Evolutionary conservation across 2,113 vertebrate species (phyloP), one percentile per base, ranked within the genome.

Genomic region (Pogona vitticeps): DNA sequence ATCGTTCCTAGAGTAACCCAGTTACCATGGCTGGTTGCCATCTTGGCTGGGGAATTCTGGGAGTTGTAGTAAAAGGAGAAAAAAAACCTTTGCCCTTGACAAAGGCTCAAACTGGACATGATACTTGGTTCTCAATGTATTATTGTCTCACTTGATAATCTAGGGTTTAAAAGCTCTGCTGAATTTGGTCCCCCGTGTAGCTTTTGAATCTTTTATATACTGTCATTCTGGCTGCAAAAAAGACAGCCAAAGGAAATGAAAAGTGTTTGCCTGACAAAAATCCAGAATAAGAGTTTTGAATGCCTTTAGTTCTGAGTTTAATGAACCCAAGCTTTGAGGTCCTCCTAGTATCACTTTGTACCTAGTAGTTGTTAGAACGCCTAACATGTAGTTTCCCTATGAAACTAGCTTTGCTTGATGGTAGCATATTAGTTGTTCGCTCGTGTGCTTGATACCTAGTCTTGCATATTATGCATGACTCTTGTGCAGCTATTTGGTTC

Each of bases 271-370:
- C 79, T 86, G 82, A 86, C 1, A 83, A 89, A 90, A 89, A n/a
- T n/a, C 90, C 88, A 88, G 90, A 46, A 68, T 77, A 79, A 89
- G 89, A 88, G 7, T 76, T 76, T 26, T 52, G 31, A 78, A 78
- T 78, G 58, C 31, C 31, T 56, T 78, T n/a, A 56, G 20, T 77
- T 15, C 31, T 31, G 56, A 6, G 46, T 1, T 28, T 67, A 61
- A 76, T 84, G 42, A 8, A 3, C 23, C 20, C 83, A 78, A 82
- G 70, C 7, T 84, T 7, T 40, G 33, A 52, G 5, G 26, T 65
- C 5, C 52, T 26, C 65, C 1, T 26, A 26, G 9, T 76, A 3
- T 73, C n/a, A n/a, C n/a, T n/a, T n/a, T n/a, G n/a, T n/a, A n/a
- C n/a, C 15, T 26, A 52, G 14, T 82, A 26, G 17, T 84, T 46